These are phyloP conservation scores for Crocidura indochinensis DNA, from an alignment of 2,797 vertebrate genomes.

Conservation along the genomic window DNA sequence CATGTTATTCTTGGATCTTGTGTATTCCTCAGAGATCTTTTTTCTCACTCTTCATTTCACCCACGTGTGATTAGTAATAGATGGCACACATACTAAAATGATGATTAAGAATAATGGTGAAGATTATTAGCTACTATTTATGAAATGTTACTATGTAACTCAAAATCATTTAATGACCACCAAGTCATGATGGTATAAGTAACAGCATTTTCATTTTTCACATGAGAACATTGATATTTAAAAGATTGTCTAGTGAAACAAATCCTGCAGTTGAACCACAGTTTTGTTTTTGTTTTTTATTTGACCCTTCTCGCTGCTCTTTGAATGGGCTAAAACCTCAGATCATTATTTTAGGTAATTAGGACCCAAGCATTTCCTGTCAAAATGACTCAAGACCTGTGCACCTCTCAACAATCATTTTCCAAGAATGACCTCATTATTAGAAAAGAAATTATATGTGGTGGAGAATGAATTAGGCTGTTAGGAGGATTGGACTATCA, in stretches of 20 bases:
- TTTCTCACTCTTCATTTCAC: background rate
- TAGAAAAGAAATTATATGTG: no score
- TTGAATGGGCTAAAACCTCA: background rate
- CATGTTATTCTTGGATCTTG: background rate
- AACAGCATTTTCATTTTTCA: background rate
- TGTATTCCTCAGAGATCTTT: background rate
- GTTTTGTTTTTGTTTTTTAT: background rate
- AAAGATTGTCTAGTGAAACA: background rate
- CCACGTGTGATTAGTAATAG: background rate
- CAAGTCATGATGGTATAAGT: background rate
- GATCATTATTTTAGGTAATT: background rate
- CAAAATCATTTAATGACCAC: background rate
- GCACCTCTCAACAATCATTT: background rate
- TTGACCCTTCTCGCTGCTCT: background rate
- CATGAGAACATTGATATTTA: background rate
- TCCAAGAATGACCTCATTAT: background rate
- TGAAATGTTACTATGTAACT: no score
- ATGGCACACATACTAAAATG: background rate
- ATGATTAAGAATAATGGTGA: conserved; percentile 15
- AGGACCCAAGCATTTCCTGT: background rate
- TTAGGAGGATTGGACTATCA: no score
- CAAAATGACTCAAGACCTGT: background rate
- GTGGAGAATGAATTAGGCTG: no score
- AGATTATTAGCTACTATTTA: conserved; percentile 25
- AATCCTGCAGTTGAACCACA: background rate